phyloP scores from a whole-genome alignment of 2,797 vertebrate species.

The Argyrosomus regius region DNA sequence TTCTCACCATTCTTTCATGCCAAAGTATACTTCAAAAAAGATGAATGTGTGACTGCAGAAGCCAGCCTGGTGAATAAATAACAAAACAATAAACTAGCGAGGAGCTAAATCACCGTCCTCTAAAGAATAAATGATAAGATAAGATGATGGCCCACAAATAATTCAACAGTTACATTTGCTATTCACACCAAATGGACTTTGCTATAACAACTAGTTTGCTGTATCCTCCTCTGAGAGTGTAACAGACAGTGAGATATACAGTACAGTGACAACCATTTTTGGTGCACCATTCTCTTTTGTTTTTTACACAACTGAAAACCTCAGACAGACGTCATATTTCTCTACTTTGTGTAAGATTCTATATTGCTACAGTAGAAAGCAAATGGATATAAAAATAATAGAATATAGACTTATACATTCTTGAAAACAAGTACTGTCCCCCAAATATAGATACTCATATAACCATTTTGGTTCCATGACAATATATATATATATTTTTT shows the following conservation, averaged over 20 bases:
- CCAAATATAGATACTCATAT: conserved; percentile 74
- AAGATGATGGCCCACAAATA: conserved; percentile 40
- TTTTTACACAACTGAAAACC: conserved; percentile 69
- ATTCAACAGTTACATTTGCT: conserved; percentile 58
- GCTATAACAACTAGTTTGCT: conserved; percentile 68
- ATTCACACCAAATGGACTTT: conserved; percentile 56
- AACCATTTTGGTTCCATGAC: conserved; percentile 74
- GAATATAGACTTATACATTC: conserved; percentile 83
- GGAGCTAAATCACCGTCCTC: conserved; percentile 16
- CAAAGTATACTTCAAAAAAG: conserved; percentile 20
- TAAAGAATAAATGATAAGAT: conserved; percentile 27
- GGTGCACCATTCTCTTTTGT: conserved; percentile 70
- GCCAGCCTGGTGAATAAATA: conserved; percentile 7
- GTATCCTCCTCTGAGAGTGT: conserved; percentile 63
- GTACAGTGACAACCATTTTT: conserved; percentile 63
- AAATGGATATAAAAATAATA: conserved; percentile 92
- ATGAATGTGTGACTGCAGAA: conserved; percentile 33
- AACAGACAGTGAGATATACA: conserved; percentile 73
- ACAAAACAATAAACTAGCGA: neutral
- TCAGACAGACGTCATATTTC: conserved; percentile 57
- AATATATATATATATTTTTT: conserved; percentile 53
- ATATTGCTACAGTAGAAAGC: conserved; percentile 85
- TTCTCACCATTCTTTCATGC: conserved; percentile 53
- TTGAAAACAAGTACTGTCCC: conserved; percentile 75
- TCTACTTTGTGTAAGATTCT: conserved; percentile 76